Evolutionary conservation across 2,888 invertebrate genomes (phyloP).

Genomic region (Zhuqinia jingwanae): DNA sequence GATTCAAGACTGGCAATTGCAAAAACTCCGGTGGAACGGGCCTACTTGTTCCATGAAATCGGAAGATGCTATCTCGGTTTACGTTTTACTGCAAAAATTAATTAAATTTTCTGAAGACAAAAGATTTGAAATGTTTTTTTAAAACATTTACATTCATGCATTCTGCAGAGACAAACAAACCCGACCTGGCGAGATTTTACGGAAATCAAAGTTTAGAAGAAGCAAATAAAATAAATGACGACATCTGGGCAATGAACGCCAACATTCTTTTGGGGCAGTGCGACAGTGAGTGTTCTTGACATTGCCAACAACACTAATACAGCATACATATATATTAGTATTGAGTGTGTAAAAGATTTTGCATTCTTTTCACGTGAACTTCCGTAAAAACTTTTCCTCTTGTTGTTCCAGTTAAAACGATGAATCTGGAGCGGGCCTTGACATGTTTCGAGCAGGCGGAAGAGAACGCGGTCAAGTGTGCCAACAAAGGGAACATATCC

Average conservation of each 20-base stretch:
- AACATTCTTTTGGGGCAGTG: slow-evolving; percentile 77
- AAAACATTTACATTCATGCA: slow-evolving; percentile 22
- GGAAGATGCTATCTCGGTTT: slow-evolving; percentile 81
- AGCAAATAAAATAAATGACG: slow-evolving; percentile 75
- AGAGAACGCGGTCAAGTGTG: slow-evolving; percentile 70
- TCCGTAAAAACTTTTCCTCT: slow-evolving; percentile 32
- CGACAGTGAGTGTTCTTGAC: slow-evolving; percentile 72
- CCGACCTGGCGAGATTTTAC: slow-evolving; percentile 77
- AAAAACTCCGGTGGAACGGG: slow-evolving; percentile 81
- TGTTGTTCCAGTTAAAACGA: slow-evolving; percentile 73
- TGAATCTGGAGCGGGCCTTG: slow-evolving; percentile 72
- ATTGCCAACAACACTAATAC: too few relatives aligned
- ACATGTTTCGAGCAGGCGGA: slow-evolving; percentile 74
- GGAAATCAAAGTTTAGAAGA: slow-evolving; percentile 77
- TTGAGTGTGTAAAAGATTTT: neutral
- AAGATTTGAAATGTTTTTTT: neutral
- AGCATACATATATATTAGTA: too few relatives aligned
- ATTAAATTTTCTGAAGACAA: neutral
- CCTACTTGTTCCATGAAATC: slow-evolving; percentile 82
- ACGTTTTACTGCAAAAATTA: too few relatives aligned
- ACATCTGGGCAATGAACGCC: slow-evolving; percentile 78
- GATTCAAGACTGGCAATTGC: slow-evolving; percentile 81
- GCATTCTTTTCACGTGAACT: neutral
- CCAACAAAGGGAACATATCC: slow-evolving; percentile 74
- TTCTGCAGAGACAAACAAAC: slow-evolving; percentile 74